phyloP scores from a whole-genome alignment of 2,888 invertebrate genomes.

The Hypsopygia costalis region DNA sequence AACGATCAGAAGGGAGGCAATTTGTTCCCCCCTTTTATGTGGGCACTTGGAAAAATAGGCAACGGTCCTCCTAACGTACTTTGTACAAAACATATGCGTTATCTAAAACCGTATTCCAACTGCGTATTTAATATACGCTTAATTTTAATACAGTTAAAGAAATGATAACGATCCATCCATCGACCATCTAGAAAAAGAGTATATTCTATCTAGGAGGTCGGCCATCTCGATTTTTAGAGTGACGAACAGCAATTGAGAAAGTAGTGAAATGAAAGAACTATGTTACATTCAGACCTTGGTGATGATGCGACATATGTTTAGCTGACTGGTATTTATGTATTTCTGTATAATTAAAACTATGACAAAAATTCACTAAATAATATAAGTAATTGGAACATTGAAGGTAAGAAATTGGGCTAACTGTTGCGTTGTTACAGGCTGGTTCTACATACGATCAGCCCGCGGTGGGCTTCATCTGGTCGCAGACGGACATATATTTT shows the following conservation, averaged over 20 bases:
- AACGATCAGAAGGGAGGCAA: neutral
- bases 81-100: neutral
- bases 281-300: too few species aligned
- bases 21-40: neutral
- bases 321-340: too few species aligned
- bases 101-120: too few species aligned
- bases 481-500: conserved; percentile 72
- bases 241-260: neutral
- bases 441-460: conserved; percentile 75
- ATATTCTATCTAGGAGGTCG: conserved; percentile 29
- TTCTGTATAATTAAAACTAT: too few species aligned
- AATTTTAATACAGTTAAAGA: too few species aligned
- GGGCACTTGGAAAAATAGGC: neutral
- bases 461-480: conserved; percentile 72
- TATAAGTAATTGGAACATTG: too few species aligned
- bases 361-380: too few species aligned
- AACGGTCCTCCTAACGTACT: neutral
- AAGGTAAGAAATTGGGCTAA: conserved; percentile 22
- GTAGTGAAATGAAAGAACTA: neutral
- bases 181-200: conserved; percentile 51
- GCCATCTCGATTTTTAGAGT: conserved; percentile 47
- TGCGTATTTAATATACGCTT: too few species aligned
- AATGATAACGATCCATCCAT: too few species aligned
- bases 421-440: conserved; percentile 53
- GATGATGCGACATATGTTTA: too few species aligned